A percentile compares a stretch with the other conserved stretches of the same genome.
These are phyloP conservation scores for Drosophila kuntzei DNA, from an alignment of 2,888 invertebrate genomes.

Conservation along the genomic window DNA sequence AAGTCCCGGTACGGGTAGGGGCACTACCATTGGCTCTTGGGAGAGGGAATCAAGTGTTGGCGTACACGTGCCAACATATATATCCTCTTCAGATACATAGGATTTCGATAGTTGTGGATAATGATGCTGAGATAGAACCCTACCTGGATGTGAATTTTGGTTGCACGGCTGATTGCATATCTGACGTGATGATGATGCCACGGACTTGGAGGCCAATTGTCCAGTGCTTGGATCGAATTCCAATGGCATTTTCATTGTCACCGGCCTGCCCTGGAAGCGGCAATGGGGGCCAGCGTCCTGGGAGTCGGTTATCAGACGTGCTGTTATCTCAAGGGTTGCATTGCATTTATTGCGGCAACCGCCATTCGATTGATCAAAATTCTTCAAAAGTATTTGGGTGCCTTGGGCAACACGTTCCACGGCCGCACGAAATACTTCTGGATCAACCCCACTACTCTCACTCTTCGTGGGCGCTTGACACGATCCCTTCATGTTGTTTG, in stretches of 20 bases:
- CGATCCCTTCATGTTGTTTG: neutral
- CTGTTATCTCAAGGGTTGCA: conserved; percentile 70
- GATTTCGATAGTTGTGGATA: neutral
- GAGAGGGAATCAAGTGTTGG: neutral
- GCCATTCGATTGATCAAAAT: conserved; percentile 43
- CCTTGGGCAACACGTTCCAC: conserved; percentile 54
- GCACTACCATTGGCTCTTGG: neutral
- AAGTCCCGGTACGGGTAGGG: conserved; percentile 1
- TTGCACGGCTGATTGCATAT: neutral
- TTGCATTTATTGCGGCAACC: conserved; percentile 21
- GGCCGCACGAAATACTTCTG: conserved; percentile 39
- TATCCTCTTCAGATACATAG: neutral
- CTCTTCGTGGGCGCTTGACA: neutral
- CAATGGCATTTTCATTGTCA: conserved; percentile 67
- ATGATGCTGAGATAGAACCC: neutral
- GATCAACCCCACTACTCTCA: conserved; percentile 41
- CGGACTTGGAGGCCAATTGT: conserved; percentile 21
- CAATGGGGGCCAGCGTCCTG: conserved; percentile 1
- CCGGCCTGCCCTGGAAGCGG: conserved; percentile 36
- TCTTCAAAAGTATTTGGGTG: conserved; percentile 58
- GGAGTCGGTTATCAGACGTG: conserved; percentile 55
- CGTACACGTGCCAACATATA: conserved; percentile 4
- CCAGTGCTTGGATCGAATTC: conserved; percentile 60
- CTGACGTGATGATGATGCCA: neutral
- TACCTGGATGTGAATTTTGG: conserved; percentile 12